Percentiles rank a stretch among this genome's conserved stretches.
Conservation (phyloP, 1,140 invertebrate species). For the Sinonovacula constricta region DNA sequence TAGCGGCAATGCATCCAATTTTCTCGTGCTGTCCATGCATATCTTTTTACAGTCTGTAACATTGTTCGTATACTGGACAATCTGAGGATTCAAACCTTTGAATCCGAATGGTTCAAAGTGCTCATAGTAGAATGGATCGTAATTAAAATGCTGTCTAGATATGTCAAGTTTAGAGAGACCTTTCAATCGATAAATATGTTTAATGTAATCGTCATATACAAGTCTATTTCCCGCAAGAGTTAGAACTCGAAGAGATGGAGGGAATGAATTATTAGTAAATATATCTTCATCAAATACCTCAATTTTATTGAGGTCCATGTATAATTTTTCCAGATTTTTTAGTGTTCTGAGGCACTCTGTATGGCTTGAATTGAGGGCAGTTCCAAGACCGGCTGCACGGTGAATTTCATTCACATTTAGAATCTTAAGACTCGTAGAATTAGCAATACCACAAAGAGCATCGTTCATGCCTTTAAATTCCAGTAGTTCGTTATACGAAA, state of each 20-base stretch:
- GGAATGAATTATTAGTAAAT: not conserved
- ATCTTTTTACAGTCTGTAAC: not conserved
- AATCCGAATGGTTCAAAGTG: not conserved
- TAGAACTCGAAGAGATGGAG: not conserved
- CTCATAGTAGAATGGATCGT: slow-evolving; percentile 14
- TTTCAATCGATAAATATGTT: not conserved
- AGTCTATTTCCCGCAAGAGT: slow-evolving; percentile 38
- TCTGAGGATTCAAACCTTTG: not conserved
- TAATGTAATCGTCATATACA: not conserved
- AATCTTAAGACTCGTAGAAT: slow-evolving; percentile 5
- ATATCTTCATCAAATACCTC: slow-evolving; percentile 37
- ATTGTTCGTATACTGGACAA: too few species aligned
- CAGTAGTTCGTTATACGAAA: slow-evolving; percentile 28
- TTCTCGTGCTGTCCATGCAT: not conserved
- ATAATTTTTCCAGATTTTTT: not conserved
- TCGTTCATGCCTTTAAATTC: slow-evolving; percentile 38
- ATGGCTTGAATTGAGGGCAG: not conserved
- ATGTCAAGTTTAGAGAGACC: slow-evolving; percentile 21
- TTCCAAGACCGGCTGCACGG: not conserved
- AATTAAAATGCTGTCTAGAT: slow-evolving; percentile 33
- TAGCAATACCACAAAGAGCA: slow-evolving; percentile 15
- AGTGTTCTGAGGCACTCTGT: slow-evolving; percentile 34
- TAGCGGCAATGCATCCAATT: not conserved
- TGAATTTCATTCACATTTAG: slow-evolving; percentile 38
- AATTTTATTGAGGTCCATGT: slow-evolving; percentile 43